Conservation (phyloP, 2,888 invertebrate species). For the Ctena decussata region DNA sequence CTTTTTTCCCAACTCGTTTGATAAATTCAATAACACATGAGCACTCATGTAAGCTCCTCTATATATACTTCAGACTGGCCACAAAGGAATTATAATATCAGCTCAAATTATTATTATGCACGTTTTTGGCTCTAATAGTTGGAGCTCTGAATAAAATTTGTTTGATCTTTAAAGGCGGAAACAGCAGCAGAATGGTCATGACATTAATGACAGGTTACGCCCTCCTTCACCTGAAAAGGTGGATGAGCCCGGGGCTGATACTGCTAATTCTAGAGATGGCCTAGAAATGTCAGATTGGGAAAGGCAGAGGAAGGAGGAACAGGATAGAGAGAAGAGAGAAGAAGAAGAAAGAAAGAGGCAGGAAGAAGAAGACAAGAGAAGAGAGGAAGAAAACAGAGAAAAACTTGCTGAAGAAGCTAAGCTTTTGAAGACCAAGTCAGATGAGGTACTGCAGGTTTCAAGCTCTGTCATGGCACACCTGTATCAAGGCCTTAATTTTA, state of each 20-base stretch:
- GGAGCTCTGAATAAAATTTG: too few relatives aligned
- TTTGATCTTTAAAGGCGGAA: not conserved
- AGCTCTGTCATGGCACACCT: too few relatives aligned
- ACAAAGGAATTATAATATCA: too few relatives aligned
- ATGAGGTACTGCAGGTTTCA: conserved; percentile 66
- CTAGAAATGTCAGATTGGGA: conserved; percentile 43
- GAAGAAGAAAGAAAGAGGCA: conserved; percentile 56
- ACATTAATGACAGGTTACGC: conserved; percentile 30
- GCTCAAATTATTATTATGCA: too few relatives aligned
- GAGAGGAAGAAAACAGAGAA: conserved; percentile 55
- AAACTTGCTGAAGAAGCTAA: conserved; percentile 53
- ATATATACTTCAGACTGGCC: too few relatives aligned
- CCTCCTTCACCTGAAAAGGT: conserved; percentile 30
- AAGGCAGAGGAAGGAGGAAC: conserved; percentile 59
- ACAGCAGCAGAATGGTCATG: conserved; percentile 26
- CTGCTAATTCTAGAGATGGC: conserved; percentile 8
- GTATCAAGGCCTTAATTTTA: too few relatives aligned
- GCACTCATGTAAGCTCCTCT: too few relatives aligned
- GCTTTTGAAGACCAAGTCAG: conserved; percentile 64
- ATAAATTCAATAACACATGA: too few relatives aligned
- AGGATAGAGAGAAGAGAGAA: conserved; percentile 57
- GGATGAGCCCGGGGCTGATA: not conserved
- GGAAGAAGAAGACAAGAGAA: conserved; percentile 51
- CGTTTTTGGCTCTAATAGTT: too few relatives aligned
- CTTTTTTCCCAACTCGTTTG: too few relatives aligned